Conservation (phyloP, 2,797 vertebrate genomes). For the Benthosema pterotum region DNA sequence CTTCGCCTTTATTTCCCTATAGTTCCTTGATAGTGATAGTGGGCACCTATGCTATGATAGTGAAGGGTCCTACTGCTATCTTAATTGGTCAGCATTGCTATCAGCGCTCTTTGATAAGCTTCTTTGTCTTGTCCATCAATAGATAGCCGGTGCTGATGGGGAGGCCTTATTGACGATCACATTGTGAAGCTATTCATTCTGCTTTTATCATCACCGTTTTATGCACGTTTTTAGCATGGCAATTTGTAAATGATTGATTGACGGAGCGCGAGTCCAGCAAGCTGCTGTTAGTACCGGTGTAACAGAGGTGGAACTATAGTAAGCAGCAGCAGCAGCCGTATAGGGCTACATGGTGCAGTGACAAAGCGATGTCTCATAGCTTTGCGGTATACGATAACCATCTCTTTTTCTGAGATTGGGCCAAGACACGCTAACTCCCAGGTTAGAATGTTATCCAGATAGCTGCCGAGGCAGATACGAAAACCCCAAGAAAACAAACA, state of each 20-base stretch:
- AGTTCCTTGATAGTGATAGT: slow-evolving; percentile 59
- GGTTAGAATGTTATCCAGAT: slow-evolving; percentile 36
- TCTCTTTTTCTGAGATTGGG: slow-evolving; percentile 47
- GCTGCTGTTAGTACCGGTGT: neutral
- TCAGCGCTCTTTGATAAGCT: slow-evolving; percentile 62
- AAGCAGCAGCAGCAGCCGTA: neutral
- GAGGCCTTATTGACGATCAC: slow-evolving; percentile 29
- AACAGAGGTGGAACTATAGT: slow-evolving; percentile 7
- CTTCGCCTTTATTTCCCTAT: slow-evolving; percentile 22
- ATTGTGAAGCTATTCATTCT: slow-evolving; percentile 22
- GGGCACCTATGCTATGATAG: slow-evolving; percentile 43
- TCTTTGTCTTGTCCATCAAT: slow-evolving; percentile 69
- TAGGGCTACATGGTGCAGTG: slow-evolving; percentile 9
- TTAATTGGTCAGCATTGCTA: slow-evolving; percentile 67
- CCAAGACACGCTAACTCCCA: slow-evolving; percentile 21
- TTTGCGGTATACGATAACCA: slow-evolving; percentile 51
- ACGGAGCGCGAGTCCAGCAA: no score
- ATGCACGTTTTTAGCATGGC: no score
- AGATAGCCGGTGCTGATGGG: slow-evolving; percentile 53
- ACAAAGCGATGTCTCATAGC: slow-evolving; percentile 31
- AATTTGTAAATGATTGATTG: no score
- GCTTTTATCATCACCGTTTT: slow-evolving; percentile 25
- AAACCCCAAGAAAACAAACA: neutral
- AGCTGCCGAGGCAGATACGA: slow-evolving; percentile 43
- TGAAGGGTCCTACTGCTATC: slow-evolving; percentile 40